Percentiles rank a stretch among this genome's conserved stretches.
phyloP scores from a whole-genome alignment of 2,888 invertebrate species.

The Altica lythri region DNA sequence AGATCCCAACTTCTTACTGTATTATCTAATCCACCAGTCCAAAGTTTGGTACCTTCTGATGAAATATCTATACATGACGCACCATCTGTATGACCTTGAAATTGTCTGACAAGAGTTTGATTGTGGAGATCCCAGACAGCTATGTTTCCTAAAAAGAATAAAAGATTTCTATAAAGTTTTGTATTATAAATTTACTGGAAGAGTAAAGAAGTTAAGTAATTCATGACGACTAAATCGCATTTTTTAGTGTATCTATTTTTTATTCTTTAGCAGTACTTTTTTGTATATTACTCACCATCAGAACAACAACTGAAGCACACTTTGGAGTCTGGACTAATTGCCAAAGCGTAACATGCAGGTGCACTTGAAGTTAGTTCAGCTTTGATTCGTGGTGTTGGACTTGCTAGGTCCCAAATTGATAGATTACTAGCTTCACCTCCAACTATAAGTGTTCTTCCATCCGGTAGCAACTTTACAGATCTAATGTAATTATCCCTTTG shows the following conservation, averaged over 20 bases:
- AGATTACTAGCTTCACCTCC: constrained; percentile 96
- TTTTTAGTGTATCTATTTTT: not conserved
- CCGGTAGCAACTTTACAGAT: constrained; percentile 91
- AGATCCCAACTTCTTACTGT: constrained; percentile 97
- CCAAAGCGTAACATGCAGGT: constrained; percentile 97
- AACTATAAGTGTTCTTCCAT: constrained; percentile 92
- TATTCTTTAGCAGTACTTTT: too few relatives aligned
- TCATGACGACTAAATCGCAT: not conserved
- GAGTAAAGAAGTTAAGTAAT: not conserved
- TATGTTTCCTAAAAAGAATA: constrained; percentile 70
- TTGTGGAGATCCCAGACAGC: constrained; percentile 94
- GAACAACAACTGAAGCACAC: constrained; percentile 99
- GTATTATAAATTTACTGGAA: not conserved
- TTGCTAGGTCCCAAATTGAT: constrained; percentile 94
- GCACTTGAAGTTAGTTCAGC: constrained; percentile 89
- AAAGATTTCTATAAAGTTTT: not conserved
- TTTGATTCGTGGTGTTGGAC: constrained; percentile 89
- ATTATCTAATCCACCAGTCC: constrained; percentile 83
- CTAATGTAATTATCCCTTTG: constrained; percentile 96
- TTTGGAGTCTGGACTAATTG: constrained; percentile 95
- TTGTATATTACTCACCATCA: constrained; percentile 68
- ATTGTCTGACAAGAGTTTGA: constrained; percentile 89
- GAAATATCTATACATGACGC: constrained; percentile 94
- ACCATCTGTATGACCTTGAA: constrained; percentile 96
- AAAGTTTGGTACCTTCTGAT: constrained; percentile 64